phyloP scores from a whole-genome alignment of 2,888 invertebrate species.

The Molanna angustata region DNA sequence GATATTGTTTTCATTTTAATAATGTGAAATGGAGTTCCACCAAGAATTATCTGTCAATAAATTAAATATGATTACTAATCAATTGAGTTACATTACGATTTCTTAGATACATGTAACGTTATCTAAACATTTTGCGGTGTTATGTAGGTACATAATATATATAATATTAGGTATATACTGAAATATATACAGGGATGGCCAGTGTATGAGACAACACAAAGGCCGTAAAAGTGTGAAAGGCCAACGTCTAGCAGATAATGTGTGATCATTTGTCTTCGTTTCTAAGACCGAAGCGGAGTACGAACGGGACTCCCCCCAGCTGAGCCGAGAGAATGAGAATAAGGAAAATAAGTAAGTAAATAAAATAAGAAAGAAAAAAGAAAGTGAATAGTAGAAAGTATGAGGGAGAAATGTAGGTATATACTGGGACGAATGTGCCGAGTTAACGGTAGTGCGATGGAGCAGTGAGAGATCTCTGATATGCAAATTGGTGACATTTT shows the following conservation, averaged over 20 bases:
- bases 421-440: constrained; percentile 8
- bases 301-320: constrained; percentile 29
- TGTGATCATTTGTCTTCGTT: constrained; percentile 47
- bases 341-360: constrained; percentile 27
- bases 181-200: constrained; percentile 5
- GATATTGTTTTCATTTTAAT: too few species aligned
- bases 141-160: too few species aligned
- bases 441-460: constrained; percentile 5
- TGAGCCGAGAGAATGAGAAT: too few species aligned
- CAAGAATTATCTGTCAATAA: too few species aligned
- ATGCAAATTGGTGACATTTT: constrained; percentile 2
- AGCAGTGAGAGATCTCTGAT: constrained; percentile 5
- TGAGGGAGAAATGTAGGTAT: neutral
- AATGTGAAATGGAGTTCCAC: too few species aligned
- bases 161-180: too few species aligned
- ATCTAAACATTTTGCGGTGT: too few species aligned
- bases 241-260: constrained; percentile 37
- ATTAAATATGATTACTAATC: too few species aligned
- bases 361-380: constrained; percentile 16
- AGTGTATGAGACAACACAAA: constrained; percentile 21
- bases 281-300: constrained; percentile 39
- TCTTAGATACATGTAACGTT: too few species aligned
- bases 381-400: neutral
- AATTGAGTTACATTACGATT: too few species aligned
- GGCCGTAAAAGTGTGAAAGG: constrained; percentile 31